Evolutionary conservation across 2,888 invertebrate species (phyloP), one percentile per base, ranked within the genome.

Genomic region (Hemithea aestivaria): DNA sequence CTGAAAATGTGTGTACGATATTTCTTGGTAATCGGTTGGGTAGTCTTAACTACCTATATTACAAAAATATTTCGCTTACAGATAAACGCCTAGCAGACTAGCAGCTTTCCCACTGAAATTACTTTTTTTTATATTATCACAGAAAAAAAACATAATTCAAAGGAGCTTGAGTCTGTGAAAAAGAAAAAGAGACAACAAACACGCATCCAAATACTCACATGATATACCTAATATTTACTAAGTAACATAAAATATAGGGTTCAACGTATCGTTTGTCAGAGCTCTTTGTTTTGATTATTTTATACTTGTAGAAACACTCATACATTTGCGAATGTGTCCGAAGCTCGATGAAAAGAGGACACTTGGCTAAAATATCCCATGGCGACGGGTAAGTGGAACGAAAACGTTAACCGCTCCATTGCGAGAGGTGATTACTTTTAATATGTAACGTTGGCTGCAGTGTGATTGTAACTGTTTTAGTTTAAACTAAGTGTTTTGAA

Each of bases 351-450:
- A 24, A 41, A 37, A 36, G 36, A 32, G 41, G 33, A 41, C 36
- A 36, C 32, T 41, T 33, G 29, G 10, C 36, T 34, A 10, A 30
- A 37, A 42, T 37, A 41, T 29, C 29, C 36, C 33, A 42, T 33
- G 36, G 33, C 36, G 41, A 33, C 22, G 33, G 36, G 20, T 30
- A 42, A 42, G 36, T 42, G 33, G 41, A 23, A 8, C 36, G 23
- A 42, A 42, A 36, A 36, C 36, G 36, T 41, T 36, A 41, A 41
- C 28, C 26, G 36, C 36, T 36, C 41, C 33, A 42, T 37, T 37
- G 36, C 29, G 36, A 36, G 22, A 26, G 32, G 22, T 28, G 32
- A 36, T 41, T 33, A 41, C 41, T 36, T 41, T 36, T 33, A 36
- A 32, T 32, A 33, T 7, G 26, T 28, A 26, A 26, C 23, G 22